These are phyloP conservation scores for Nymphalis c-album DNA, from an alignment of 2,888 invertebrate genomes.

Conservation along the genomic window DNA sequence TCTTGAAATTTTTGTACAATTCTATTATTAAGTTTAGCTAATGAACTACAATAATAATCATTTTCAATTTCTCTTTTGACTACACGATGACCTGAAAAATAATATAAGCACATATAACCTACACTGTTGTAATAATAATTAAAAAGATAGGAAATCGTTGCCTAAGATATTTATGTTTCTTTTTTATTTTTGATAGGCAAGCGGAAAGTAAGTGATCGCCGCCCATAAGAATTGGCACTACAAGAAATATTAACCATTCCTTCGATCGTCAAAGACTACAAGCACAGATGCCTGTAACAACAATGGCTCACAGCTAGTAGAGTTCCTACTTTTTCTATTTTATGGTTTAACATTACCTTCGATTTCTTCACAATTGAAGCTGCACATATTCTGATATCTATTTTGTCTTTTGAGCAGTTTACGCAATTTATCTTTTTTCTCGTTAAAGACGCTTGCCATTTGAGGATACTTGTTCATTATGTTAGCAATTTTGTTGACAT, in stretches of 20 bases:
- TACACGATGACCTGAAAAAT: slow-evolving; percentile 20
- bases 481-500: slow-evolving; percentile 33
- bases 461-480: slow-evolving; percentile 38
- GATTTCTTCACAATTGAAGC: slow-evolving; percentile 42
- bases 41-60: slow-evolving; percentile 44
- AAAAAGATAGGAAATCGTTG: no score
- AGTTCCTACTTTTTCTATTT: no score
- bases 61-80: slow-evolving; percentile 27
- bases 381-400: slow-evolving; percentile 43
- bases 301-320: no score
- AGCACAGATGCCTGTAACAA: no score
- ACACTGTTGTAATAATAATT: background rate
- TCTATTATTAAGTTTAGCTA: slow-evolving; percentile 41
- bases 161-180: no score
- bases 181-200: no score
- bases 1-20: slow-evolving; percentile 39
- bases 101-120: background rate
- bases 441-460: slow-evolving; percentile 34
- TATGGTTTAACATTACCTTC: slow-evolving; percentile 26
- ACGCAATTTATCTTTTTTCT: slow-evolving; percentile 22
- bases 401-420: slow-evolving; percentile 27
- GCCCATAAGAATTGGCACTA: no score
- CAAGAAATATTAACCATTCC: no score
- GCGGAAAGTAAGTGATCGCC: no score
- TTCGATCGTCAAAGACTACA: no score